These are phyloP conservation scores for Xenus cinereus DNA, from an alignment of 2,113 vertebrate genomes.

Conservation along the genomic window DNA sequence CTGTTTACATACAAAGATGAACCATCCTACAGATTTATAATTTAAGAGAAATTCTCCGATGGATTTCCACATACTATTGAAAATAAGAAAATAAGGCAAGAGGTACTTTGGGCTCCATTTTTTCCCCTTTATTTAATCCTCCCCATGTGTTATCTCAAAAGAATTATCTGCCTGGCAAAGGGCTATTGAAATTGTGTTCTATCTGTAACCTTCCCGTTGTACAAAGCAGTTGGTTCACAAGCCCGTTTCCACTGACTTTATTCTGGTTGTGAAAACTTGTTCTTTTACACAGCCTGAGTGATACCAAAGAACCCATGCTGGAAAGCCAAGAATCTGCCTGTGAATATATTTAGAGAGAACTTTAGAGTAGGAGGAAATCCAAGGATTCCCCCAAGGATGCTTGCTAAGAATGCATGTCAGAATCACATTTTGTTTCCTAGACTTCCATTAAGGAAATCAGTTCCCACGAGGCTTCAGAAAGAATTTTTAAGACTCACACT, in stretches of 20 bases:
- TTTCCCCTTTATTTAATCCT: not conserved
- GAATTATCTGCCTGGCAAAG: not conserved
- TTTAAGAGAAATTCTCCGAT: not conserved
- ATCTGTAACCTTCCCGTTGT: not conserved
- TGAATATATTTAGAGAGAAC: not conserved
- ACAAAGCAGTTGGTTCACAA: not conserved
- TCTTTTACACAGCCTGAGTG: not conserved
- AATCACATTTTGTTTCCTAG: not conserved
- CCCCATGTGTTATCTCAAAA: not conserved
- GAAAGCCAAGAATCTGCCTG: not conserved
- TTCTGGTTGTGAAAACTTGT: not conserved
- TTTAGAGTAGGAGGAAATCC: not conserved
- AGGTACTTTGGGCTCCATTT: not conserved
- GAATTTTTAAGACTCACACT: slow-evolving; percentile 83
- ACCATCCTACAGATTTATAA: not conserved
- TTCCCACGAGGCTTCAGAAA: not conserved
- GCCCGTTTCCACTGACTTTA: not conserved
- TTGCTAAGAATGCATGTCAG: not conserved
- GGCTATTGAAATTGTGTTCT: not conserved
- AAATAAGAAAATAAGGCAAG: not conserved
- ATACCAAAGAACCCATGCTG: not conserved
- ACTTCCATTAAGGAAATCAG: not conserved
- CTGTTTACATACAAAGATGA: not conserved
- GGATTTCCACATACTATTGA: not conserved
- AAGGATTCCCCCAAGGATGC: not conserved